Evolutionary conservation across 23 tunicate genomes (phyloP).

Genomic region (Halocynthia aurantium): DNA sequence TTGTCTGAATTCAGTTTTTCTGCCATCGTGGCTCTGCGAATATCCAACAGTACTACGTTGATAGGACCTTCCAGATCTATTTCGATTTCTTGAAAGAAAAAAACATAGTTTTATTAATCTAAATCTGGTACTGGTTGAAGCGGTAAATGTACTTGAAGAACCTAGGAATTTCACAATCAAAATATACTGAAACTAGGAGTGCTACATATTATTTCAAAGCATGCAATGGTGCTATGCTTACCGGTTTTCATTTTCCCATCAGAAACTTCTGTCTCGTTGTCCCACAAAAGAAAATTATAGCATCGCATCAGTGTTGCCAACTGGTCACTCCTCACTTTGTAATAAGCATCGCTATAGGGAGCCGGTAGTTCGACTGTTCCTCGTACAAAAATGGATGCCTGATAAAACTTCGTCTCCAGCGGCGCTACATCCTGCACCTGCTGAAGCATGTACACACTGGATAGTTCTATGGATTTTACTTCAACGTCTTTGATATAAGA

Average conservation of each 20-base stretch:
- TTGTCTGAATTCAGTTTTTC: neutral
- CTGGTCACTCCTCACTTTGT: too few relatives aligned
- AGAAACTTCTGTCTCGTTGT: neutral
- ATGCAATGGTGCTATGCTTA: neutral
- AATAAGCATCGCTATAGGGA: too few relatives aligned
- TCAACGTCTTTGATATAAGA: neutral
- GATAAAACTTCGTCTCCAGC: slow-evolving; percentile 4
- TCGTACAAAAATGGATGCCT: neutral
- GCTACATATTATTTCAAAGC: neutral
- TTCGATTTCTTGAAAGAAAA: too few relatives aligned
- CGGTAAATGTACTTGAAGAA: too few relatives aligned
- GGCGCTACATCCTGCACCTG: neutral
- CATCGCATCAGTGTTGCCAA: neutral
- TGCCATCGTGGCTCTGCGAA: neutral
- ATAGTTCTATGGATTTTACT: slow-evolving; percentile 1
- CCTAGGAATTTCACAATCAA: too few relatives aligned
- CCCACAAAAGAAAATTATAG: neutral
- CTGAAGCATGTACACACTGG: neutral
- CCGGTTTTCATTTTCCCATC: neutral
- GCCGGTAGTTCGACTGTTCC: too few relatives aligned
- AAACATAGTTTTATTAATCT: too few relatives aligned
- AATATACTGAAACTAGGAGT: too few relatives aligned
- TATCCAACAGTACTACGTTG: neutral
- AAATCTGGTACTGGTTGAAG: too few relatives aligned
- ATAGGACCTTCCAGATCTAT: slow-evolving; percentile 1